Percentiles rank a stretch among this genome's conserved stretches.
Evolutionary conservation across 2,113 vertebrate genomes (phyloP).

Genomic region (Melanostigma gelatinosum): DNA sequence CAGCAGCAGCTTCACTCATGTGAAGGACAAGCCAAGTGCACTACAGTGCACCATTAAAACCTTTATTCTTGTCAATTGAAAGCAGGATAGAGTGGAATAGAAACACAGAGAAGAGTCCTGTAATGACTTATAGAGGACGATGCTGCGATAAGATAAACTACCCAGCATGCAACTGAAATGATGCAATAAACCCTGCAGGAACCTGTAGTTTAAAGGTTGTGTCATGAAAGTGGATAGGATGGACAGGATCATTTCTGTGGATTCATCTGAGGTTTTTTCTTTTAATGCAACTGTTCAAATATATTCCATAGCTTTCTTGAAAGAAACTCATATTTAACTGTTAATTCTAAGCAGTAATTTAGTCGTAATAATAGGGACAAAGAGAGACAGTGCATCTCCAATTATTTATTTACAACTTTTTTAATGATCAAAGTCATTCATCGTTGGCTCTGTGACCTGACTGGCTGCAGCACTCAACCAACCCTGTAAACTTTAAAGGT

Average conservation of each 20-base stretch:
- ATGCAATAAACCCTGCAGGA: background rate
- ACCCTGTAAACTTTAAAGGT: background rate
- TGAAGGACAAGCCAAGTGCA: slow-evolving; percentile 23
- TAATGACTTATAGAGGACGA: background rate
- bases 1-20: slow-evolving; percentile 36
- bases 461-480: background rate
- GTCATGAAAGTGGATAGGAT: background rate
- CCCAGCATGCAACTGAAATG: background rate
- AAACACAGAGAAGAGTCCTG: background rate
- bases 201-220: background rate
- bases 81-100: background rate
- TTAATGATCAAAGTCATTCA: background rate
- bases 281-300: background rate
- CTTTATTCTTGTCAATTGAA: slow-evolving; percentile 17
- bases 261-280: background rate
- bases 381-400: background rate
- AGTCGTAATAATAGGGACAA: background rate
- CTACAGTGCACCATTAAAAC: slow-evolving; percentile 1
- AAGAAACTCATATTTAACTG: background rate
- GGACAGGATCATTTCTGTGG: background rate
- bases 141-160: background rate
- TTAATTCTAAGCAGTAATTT: background rate
- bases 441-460: background rate
- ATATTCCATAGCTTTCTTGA: background rate
- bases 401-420: background rate